These are phyloP conservation scores for Crossaster papposus DNA, from an alignment of 53 echinoderm and acorn worm species.

Conservation along the genomic window DNA sequence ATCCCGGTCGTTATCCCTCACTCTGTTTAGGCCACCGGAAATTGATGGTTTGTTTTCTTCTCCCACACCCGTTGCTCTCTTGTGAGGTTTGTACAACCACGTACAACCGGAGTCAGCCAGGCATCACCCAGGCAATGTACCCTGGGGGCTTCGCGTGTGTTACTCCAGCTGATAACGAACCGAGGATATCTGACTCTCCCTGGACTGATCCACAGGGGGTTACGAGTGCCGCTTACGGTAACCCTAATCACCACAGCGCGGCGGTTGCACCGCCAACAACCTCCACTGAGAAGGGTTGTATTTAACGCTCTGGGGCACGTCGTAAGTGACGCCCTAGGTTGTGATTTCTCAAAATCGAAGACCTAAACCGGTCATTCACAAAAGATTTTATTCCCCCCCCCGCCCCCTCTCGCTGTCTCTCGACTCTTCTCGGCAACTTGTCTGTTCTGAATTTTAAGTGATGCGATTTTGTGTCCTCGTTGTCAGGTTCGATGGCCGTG, in stretches of 20 bases:
- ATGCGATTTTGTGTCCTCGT: constrained; percentile 5
- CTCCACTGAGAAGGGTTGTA: not conserved
- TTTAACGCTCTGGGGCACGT: constrained; percentile 3
- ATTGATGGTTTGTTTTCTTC: constrained; percentile 10
- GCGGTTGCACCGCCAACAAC: too few species aligned
- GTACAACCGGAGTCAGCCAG: constrained; percentile 12
- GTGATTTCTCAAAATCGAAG: not conserved
- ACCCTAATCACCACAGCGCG: too few species aligned
- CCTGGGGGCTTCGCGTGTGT: constrained; percentile 10
- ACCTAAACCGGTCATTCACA: not conserved
- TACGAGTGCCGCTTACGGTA: not conserved
- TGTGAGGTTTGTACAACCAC: constrained; percentile 19
- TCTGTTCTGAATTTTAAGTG: not conserved
- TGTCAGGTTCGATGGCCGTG: constrained; percentile 15
- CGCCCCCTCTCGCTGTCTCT: too few species aligned
- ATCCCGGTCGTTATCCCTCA: not conserved
- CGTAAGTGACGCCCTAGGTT: not conserved
- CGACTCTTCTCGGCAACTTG: not conserved
- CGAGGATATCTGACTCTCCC: not conserved
- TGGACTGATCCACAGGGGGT: not conserved
- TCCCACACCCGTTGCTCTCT: not conserved
- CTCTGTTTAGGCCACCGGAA: constrained; percentile 3
- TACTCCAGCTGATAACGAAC: constrained; percentile 11
- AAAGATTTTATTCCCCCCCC: not conserved
- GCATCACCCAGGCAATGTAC: constrained; percentile 12